phyloP scores from a whole-genome alignment of 2,113 vertebrate genomes.

The Tor tambroides region DNA sequence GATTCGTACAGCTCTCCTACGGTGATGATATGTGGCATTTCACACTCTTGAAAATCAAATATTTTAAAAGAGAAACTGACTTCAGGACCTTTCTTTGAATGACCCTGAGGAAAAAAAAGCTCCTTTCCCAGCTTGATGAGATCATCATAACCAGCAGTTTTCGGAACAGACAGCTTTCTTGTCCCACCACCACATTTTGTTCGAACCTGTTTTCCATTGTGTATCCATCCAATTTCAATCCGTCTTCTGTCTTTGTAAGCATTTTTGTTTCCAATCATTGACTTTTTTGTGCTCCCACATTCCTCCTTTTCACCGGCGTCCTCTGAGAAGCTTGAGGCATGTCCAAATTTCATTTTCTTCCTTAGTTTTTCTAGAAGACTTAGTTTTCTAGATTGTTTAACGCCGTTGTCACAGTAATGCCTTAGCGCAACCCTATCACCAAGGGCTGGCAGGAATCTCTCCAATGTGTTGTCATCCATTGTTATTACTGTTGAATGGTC shows the following conservation, averaged over 20 bases:
- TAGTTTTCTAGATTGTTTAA: conserved; percentile 2
- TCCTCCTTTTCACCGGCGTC: background rate
- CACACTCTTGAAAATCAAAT: conserved; percentile 6
- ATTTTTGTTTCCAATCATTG: conserved; percentile 17
- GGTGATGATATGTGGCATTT: background rate
- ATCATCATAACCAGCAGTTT: background rate
- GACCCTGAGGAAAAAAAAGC: background rate
- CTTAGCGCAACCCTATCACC: background rate
- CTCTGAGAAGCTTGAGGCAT: background rate
- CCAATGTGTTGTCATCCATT: conserved; percentile 6
- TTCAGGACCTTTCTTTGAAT: background rate
- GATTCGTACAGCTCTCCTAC: background rate
- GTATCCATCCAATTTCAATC: conserved; percentile 28
- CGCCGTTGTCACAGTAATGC: background rate
- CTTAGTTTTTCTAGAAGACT: background rate
- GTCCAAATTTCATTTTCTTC: conserved; percentile 1
- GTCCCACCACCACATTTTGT: background rate
- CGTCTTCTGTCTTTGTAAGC: background rate
- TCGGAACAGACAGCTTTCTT: background rate
- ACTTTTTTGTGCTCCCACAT: background rate
- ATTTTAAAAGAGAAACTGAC: background rate
- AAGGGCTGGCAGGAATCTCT: background rate
- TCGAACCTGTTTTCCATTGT: conserved; percentile 22
- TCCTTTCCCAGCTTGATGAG: conserved; percentile 21
- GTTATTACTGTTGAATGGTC: background rate